phyloP scores from a whole-genome alignment of 2,888 invertebrate genomes.

The Thera britannica region DNA sequence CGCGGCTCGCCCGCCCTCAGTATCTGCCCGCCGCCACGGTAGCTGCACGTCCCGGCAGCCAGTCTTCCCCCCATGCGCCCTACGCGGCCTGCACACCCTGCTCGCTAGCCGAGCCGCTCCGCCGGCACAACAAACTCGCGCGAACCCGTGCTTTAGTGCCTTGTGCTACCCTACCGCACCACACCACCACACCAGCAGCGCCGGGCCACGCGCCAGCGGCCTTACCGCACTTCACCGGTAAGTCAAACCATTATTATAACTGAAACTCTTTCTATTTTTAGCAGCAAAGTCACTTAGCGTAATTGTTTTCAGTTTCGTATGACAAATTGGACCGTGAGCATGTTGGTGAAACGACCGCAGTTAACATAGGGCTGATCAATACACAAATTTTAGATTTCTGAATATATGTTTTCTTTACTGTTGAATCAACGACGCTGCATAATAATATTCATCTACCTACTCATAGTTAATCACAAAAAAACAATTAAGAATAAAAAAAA shows the following conservation, averaged over 20 bases:
- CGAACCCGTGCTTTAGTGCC: constrained; percentile 54
- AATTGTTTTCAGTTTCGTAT: constrained; percentile 31
- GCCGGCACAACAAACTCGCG: constrained; percentile 70
- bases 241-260: constrained; percentile 55
- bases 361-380: constrained; percentile 4
- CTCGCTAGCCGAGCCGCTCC: constrained; percentile 44
- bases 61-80: constrained; percentile 35
- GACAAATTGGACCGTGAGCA: constrained; percentile 20
- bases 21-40: constrained; percentile 70
- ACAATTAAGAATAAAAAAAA: too few relatives aligned
- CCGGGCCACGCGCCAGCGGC: constrained; percentile 41
- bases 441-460: too few relatives aligned
- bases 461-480: too few relatives aligned
- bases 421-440: too few relatives aligned
- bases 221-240: constrained; percentile 43
- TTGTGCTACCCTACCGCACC: constrained; percentile 54
- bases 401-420: not conserved
- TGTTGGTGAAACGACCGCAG: constrained; percentile 6
- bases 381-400: not conserved
- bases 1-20: constrained; percentile 63
- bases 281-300: constrained; percentile 29
- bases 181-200: constrained; percentile 8
- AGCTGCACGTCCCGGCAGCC: constrained; percentile 71
- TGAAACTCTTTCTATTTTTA: constrained; percentile 39
- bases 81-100: constrained; percentile 41